Conservation (phyloP, 2,113 vertebrate genomes). For the Clupea harengus region DNA sequence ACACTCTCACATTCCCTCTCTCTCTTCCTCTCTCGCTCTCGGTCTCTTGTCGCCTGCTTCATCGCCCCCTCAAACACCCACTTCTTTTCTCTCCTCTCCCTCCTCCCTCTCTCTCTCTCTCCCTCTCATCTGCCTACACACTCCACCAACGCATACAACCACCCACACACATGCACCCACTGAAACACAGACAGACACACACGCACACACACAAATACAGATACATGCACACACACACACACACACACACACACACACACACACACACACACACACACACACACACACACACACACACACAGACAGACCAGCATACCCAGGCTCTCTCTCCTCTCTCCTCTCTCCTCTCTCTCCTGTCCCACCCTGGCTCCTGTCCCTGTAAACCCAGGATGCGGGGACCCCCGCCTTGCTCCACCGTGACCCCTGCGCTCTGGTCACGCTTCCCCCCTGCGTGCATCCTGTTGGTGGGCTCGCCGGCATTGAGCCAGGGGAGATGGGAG, state of each 20-base stretch:
- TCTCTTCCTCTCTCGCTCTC: not conserved
- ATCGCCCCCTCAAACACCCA: constrained; percentile 47
- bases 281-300: too few relatives aligned
- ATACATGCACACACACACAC: too few relatives aligned
- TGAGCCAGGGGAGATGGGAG: constrained; percentile 10
- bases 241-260: too few relatives aligned
- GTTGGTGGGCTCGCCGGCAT: constrained; percentile 35
- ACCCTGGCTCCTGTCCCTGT: constrained; percentile 45
- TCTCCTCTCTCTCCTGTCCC: constrained; percentile 36
- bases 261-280: not conserved
- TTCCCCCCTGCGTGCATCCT: constrained; percentile 39
- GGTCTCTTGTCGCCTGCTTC: not conserved
- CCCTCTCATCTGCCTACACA: constrained; percentile 64
- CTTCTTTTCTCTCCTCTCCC: constrained; percentile 36
- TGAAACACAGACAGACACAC: too few relatives aligned
- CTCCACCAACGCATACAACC: constrained; percentile 11
- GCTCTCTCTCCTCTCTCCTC: constrained; percentile 27
- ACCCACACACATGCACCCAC: constrained; percentile 27
- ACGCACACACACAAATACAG: too few relatives aligned
- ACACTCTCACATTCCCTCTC: not conserved
- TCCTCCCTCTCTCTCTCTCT: constrained; percentile 36
- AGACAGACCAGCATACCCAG: constrained; percentile 6
- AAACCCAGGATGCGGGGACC: constrained; percentile 74
- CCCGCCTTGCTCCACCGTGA: constrained; percentile 55
- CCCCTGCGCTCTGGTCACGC: constrained; percentile 45